phyloP scores from a whole-genome alignment of 2,888 invertebrate species.

The Eupsilia transversa region DNA sequence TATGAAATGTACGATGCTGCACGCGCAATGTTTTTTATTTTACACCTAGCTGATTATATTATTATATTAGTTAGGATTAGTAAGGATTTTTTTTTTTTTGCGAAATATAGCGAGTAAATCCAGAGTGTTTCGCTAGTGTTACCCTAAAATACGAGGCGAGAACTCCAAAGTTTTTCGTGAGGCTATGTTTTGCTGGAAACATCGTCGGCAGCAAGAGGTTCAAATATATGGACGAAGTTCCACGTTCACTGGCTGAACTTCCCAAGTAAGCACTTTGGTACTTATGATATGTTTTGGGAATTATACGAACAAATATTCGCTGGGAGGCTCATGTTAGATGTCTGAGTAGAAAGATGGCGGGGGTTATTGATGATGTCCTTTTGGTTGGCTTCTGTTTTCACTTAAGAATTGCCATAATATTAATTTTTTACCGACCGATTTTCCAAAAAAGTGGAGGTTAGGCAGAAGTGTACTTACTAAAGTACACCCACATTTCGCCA shows the following conservation, averaged over 20 bases:
- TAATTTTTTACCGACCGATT: no score
- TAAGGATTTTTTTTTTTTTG: no score
- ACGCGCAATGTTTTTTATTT: not conserved
- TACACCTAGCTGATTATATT: no score
- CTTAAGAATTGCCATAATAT: not conserved
- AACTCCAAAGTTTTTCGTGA: slow-evolving; percentile 50
- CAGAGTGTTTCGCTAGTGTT: slow-evolving; percentile 2
- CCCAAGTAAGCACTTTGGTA: slow-evolving; percentile 38
- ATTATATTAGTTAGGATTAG: no score
- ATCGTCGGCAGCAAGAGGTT: slow-evolving; percentile 39
- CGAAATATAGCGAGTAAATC: not conserved
- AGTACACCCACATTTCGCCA: not conserved
- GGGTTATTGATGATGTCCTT: not conserved
- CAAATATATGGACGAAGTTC: slow-evolving; percentile 60
- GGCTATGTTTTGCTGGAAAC: slow-evolving; percentile 48
- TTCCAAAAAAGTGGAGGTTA: no score
- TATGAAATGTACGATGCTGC: no score
- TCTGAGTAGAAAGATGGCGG: not conserved
- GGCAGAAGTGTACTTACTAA: not conserved
- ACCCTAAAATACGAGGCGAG: slow-evolving; percentile 22
- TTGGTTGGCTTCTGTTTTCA: not conserved
- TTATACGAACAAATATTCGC: slow-evolving; percentile 49
- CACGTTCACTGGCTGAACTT: slow-evolving; percentile 51
- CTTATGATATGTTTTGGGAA: slow-evolving; percentile 49
- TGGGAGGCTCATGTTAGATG: slow-evolving; percentile 1